These are phyloP conservation scores for Epizoanthus fatuus DNA, from an alignment of 92 coral and sea anemone genomes.

Conservation along the genomic window DNA sequence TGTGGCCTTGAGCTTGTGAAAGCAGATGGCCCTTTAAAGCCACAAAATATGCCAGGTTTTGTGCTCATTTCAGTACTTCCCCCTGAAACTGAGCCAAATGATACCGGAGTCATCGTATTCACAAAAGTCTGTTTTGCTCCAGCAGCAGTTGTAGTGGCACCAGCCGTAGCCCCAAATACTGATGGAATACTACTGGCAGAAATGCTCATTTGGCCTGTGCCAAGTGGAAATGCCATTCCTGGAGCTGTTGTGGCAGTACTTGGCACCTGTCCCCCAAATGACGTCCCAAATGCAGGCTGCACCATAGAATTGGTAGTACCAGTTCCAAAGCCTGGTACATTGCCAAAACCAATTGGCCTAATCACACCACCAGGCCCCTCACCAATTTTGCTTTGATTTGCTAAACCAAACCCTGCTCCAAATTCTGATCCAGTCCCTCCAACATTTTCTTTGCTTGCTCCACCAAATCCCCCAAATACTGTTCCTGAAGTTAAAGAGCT, in stretches of 20 bases:
- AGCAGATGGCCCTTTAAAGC: background rate
- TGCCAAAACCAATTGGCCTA: background rate
- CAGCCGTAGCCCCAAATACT: background rate
- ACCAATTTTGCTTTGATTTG: background rate
- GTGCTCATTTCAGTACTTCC: too few species aligned
- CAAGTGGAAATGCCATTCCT: background rate
- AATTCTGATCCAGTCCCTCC: background rate
- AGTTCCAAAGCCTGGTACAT: background rate
- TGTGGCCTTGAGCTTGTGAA: background rate
- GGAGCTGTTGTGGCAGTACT: slow-evolving; percentile 9
- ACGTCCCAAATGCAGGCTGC: background rate
- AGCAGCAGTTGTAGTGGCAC: background rate
- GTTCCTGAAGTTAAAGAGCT: background rate
- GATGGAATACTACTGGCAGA: background rate
- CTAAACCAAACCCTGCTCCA: background rate
- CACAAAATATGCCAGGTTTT: background rate
- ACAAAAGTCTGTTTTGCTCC: background rate
- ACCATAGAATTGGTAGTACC: slow-evolving; percentile 10
- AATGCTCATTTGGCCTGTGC: background rate
- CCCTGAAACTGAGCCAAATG: background rate
- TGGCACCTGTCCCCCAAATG: slow-evolving; percentile 5
- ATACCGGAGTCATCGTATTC: slow-evolving; percentile 24
- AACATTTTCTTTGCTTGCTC: slow-evolving; percentile 14
- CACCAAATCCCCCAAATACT: slow-evolving; percentile 13
- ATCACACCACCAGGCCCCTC: background rate